phyloP scores from a whole-genome alignment of 1,140 invertebrate species.

The Cataglyphis hispanica region DNA sequence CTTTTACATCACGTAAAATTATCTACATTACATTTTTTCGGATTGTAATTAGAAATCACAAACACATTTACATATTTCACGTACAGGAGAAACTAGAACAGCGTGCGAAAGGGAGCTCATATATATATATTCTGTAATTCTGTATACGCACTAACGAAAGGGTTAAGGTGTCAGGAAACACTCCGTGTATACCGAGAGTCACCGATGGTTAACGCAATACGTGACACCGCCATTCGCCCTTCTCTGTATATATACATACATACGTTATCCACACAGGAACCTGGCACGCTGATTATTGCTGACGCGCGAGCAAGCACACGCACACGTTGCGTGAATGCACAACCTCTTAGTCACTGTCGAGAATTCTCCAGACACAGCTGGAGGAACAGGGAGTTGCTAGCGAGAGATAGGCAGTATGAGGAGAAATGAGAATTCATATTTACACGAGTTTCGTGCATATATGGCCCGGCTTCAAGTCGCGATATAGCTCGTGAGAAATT shows the following conservation, averaged over 20 bases:
- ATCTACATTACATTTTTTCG: no score
- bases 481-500: slow-evolving; percentile 16
- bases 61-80: neutral
- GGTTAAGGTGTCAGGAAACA: slow-evolving; percentile 46
- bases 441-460: slow-evolving; percentile 48
- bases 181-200: slow-evolving; percentile 11
- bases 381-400: slow-evolving; percentile 43
- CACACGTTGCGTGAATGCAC: neutral
- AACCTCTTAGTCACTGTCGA: slow-evolving; percentile 16
- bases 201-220: slow-evolving; percentile 52
- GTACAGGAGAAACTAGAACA: slow-evolving; percentile 1
- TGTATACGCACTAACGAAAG: slow-evolving; percentile 9
- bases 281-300: slow-evolving; percentile 16
- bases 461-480: slow-evolving; percentile 23
- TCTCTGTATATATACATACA: neutral
- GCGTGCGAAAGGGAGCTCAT: no score
- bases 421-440: slow-evolving; percentile 62
- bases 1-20: no score
- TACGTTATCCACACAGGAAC: slow-evolving; percentile 18
- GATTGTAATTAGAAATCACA: no score
- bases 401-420: slow-evolving; percentile 61
- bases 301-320: neutral
- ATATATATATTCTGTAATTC: neutral
- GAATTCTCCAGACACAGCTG: slow-evolving; percentile 29
- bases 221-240: slow-evolving; percentile 5